These are phyloP conservation scores for Reticulitermes lucifugus DNA, from an alignment of 2,888 invertebrate species.

Conservation along the genomic window DNA sequence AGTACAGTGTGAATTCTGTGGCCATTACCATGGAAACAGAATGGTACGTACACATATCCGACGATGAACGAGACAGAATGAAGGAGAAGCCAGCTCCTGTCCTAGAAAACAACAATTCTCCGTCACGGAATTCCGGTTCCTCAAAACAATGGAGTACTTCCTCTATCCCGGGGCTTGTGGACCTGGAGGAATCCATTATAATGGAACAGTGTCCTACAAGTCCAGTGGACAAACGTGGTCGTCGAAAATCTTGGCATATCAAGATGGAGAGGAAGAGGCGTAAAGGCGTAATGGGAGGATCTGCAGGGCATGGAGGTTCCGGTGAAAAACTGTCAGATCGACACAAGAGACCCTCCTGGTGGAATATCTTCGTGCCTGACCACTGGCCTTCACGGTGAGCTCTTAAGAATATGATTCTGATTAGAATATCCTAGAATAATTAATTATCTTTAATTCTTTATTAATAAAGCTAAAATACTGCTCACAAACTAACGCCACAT, in stretches of 20 bases:
- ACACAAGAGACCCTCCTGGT: constrained; percentile 87
- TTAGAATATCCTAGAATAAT: too few relatives aligned
- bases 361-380: constrained; percentile 89
- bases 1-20: neutral
- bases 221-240: constrained; percentile 66
- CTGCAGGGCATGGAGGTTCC: constrained; percentile 12
- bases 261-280: constrained; percentile 62
- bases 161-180: constrained; percentile 53
- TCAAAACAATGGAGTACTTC: constrained; percentile 56
- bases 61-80: constrained; percentile 35
- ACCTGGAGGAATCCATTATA: constrained; percentile 52
- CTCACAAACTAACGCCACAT: too few relatives aligned
- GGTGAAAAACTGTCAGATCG: constrained; percentile 64
- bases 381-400: constrained; percentile 53
- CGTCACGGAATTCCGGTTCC: constrained; percentile 30
- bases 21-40: constrained; percentile 49
- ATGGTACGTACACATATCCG: constrained; percentile 48
- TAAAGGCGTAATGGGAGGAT: constrained; percentile 62
- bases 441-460: too few relatives aligned
- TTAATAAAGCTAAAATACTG: too few relatives aligned
- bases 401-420: too few relatives aligned
- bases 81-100: constrained; percentile 19
- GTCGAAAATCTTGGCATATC: constrained; percentile 73
- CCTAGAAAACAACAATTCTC: constrained; percentile 33
- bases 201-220: constrained; percentile 51